Evolutionary conservation across 2,113 vertebrate species (phyloP).

Genomic region (Hippocampus abdominalis): DNA sequence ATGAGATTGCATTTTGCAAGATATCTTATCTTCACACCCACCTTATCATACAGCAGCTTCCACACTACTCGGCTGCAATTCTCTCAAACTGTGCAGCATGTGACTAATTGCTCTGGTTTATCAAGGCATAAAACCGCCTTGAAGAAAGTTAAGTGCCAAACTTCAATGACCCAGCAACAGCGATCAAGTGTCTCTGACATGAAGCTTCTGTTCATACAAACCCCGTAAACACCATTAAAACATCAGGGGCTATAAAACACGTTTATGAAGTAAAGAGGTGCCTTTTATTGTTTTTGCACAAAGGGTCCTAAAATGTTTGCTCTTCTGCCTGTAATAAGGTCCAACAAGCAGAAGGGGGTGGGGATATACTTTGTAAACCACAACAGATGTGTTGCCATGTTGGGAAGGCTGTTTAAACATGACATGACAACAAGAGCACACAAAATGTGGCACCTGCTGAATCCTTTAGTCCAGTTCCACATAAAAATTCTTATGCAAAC

Average conservation of each 20-base stretch:
- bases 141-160: conserved; percentile 59
- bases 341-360: conserved; percentile 3
- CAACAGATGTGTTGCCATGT: conserved; percentile 1
- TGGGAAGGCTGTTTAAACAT: neutral
- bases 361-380: no score
- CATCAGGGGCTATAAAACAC: conserved; percentile 66
- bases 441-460: neutral
- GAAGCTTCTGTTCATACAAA: conserved; percentile 61
- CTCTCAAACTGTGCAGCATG: conserved; percentile 62
- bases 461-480: neutral
- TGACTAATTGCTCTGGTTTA: conserved; percentile 58
- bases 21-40: conserved; percentile 53
- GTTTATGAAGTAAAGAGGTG: conserved; percentile 77
- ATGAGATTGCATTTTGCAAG: conserved; percentile 47
- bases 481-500: neutral
- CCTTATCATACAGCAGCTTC: conserved; percentile 44
- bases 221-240: conserved; percentile 78
- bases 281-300: conserved; percentile 58
- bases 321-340: conserved; percentile 13
- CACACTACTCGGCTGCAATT: conserved; percentile 55
- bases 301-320: conserved; percentile 40
- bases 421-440: neutral
- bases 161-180: conserved; percentile 53
- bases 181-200: conserved; percentile 48
- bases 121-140: conserved; percentile 55